A percentile compares a stretch with the other conserved stretches of the same genome.
Evolutionary conservation across 2,888 invertebrate species (phyloP).

Genomic region (Leptopilina syphax): DNA sequence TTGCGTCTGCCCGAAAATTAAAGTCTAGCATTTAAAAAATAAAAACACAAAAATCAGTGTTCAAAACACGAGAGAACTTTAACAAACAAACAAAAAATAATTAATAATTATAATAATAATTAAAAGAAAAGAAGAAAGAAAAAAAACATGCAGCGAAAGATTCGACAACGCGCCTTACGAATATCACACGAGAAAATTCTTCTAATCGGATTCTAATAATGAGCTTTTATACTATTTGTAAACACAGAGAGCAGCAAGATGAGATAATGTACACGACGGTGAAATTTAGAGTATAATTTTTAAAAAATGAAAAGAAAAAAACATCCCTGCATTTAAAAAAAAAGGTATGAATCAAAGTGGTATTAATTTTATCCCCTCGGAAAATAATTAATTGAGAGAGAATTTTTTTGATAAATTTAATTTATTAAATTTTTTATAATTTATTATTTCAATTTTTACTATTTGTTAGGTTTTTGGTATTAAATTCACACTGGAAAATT

Average conservation of each 20-base stretch:
- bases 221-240: slow-evolving; percentile 39
- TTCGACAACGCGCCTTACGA: slow-evolving; percentile 26
- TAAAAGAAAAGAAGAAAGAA: not conserved
- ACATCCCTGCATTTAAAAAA: too few species aligned
- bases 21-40: slow-evolving; percentile 24
- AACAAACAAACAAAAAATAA: too few species aligned
- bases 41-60: slow-evolving; percentile 25
- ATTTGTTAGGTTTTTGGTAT: too few species aligned
- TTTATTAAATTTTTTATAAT: too few species aligned
- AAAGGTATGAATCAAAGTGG: too few species aligned
- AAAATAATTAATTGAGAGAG: too few species aligned
- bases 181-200: slow-evolving; percentile 29
- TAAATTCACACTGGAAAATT: too few species aligned
- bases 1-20: slow-evolving; percentile 26
- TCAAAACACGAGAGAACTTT: slow-evolving; percentile 24
- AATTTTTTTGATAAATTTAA: too few species aligned
- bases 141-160: slow-evolving; percentile 36
- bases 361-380: too few species aligned
- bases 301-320: not conserved
- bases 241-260: slow-evolving; percentile 11
- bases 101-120: too few species aligned
- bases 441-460: too few species aligned
- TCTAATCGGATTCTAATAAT: slow-evolving; percentile 19
- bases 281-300: slow-evolving; percentile 13
- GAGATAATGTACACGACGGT: slow-evolving; percentile 14